These are phyloP conservation scores for Pseudomyrmex gracilis DNA, from an alignment of 1,140 invertebrate genomes.

Conservation along the genomic window DNA sequence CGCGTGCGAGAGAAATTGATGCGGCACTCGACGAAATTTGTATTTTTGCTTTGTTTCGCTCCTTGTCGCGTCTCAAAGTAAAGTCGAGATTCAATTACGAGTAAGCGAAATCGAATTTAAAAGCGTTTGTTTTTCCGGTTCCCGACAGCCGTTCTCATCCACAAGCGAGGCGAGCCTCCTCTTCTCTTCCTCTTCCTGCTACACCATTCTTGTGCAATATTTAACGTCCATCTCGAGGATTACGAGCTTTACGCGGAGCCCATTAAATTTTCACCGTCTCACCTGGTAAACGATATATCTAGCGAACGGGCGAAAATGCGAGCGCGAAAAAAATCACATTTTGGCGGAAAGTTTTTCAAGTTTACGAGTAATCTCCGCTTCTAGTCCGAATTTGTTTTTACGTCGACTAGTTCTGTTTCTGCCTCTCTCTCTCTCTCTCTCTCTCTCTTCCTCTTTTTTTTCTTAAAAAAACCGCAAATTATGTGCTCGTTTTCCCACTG, in stretches of 20 bases:
- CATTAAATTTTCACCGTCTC: conserved; percentile 56
- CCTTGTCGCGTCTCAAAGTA: conserved; percentile 15
- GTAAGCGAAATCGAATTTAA: conserved; percentile 35
- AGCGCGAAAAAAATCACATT: conserved; percentile 1
- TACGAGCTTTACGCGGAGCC: conserved; percentile 21
- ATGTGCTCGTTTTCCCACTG: background rate
- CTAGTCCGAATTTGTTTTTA: conserved; percentile 8
- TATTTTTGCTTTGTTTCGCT: background rate
- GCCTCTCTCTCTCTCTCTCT: no score
- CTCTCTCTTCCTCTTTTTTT: background rate
- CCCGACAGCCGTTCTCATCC: background rate
- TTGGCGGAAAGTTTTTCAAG: conserved; percentile 8
- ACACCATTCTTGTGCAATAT: conserved; percentile 15
- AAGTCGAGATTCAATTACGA: conserved; percentile 41
- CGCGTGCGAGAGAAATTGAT: conserved; percentile 36
- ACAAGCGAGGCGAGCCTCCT: conserved; percentile 1
- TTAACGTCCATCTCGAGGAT: conserved; percentile 41
- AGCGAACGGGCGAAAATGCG: background rate
- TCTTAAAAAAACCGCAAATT: conserved; percentile 3
- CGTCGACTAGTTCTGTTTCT: background rate
- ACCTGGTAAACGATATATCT: conserved; percentile 13
- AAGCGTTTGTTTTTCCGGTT: conserved; percentile 39
- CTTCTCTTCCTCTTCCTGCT: background rate
- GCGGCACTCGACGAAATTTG: conserved; percentile 29
- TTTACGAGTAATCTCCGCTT: conserved; percentile 31